Evolutionary conservation across 2,113 vertebrate species (phyloP).

Genomic region (Neofelis nebulosa): DNA sequence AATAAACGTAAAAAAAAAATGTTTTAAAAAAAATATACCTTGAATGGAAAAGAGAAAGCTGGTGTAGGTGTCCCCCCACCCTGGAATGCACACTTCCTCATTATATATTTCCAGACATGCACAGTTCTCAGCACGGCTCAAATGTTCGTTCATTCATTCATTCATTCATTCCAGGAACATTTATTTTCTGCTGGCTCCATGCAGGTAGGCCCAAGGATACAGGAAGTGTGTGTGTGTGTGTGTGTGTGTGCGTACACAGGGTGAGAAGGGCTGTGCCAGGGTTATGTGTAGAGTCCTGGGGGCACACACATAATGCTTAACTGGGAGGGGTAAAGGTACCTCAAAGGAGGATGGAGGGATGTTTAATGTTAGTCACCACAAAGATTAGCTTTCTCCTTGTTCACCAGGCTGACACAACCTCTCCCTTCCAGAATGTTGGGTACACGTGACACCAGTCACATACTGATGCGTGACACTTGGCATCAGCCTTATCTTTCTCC

Average conservation of each 20-base stretch:
- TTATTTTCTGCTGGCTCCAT: background rate
- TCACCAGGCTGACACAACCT: background rate
- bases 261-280: background rate
- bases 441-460: background rate
- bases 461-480: accelerated
- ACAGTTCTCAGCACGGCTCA: background rate
- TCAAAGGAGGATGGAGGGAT: background rate
- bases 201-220: background rate
- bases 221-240: background rate
- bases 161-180: background rate
- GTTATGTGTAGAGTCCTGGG: background rate
- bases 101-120: background rate
- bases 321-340: background rate
- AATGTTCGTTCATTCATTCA: background rate
- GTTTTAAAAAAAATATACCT: background rate
- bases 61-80: background rate
- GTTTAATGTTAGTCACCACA: background rate
- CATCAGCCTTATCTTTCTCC: background rate
- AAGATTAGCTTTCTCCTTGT: background rate
- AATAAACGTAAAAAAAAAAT: too few relatives aligned
- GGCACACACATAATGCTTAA: background rate
- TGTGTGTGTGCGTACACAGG: accelerated
- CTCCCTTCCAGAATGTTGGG: background rate
- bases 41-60: background rate
- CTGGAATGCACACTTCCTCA: background rate